A percentile compares a stretch with the other conserved stretches of the same genome.
phyloP scores from a whole-genome alignment of 92 coral and sea anemone genomes.

The Virgularia gustaviana region DNA sequence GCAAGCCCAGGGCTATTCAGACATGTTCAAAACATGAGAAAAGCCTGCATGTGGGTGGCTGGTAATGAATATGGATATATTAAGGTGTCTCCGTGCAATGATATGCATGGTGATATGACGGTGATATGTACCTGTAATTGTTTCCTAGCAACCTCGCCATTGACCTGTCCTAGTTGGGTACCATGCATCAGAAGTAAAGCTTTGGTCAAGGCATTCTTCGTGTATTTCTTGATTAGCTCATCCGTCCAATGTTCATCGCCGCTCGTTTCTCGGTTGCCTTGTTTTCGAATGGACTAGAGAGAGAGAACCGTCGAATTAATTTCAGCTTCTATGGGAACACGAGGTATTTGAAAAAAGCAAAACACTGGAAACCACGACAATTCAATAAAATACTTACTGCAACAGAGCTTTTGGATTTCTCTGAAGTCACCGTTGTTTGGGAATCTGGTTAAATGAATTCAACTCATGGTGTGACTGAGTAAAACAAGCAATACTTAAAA shows the following conservation, averaged over 20 bases:
- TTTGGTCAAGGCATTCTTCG: slow-evolving; percentile 71
- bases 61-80: not conserved
- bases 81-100: not conserved
- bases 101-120: not conserved
- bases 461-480: no score
- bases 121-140: slow-evolving; percentile 70
- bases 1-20: no score
- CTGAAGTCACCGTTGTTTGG: not conserved
- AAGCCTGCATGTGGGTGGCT: not conserved
- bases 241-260: slow-evolving; percentile 22
- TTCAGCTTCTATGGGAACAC: no score
- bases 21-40: not conserved
- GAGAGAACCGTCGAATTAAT: no score
- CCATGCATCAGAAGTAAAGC: slow-evolving; percentile 84
- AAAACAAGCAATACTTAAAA: no score
- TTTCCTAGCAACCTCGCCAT: slow-evolving; percentile 56
- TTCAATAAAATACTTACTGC: slow-evolving; percentile 9
- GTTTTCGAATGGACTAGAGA: not conserved
- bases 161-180: slow-evolving; percentile 55
- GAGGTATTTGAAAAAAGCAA: no score
- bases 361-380: no score
- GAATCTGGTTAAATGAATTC: no score
- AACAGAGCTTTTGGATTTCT: not conserved
- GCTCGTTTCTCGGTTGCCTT: not conserved
- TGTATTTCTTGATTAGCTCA: slow-evolving; percentile 53